Evolutionary conservation across 1,140 invertebrate genomes (phyloP).

Genomic region (Holotrichia oblita): DNA sequence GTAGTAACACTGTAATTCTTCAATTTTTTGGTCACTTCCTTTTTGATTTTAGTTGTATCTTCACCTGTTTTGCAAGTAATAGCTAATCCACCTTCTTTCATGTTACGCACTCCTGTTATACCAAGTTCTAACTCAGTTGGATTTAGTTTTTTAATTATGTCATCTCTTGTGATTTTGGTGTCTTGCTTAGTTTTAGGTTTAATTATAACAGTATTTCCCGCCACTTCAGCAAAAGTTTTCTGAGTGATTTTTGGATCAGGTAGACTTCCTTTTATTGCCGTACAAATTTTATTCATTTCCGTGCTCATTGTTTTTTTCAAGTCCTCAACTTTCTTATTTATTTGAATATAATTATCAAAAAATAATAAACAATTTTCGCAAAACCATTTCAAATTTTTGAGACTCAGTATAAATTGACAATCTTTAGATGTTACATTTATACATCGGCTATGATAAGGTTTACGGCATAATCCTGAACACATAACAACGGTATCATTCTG

Average conservation of each 20-base stretch:
- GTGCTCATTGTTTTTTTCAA: neutral
- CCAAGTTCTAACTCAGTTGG: neutral
- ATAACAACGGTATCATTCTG: neutral
- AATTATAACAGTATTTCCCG: neutral
- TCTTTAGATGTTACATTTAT: neutral
- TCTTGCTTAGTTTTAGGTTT: conserved; percentile 17
- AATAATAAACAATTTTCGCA: neutral
- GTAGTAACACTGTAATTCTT: neutral
- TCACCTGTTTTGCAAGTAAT: neutral
- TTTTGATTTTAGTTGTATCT: neutral
- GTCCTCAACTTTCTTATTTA: neutral
- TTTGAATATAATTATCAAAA: neutral
- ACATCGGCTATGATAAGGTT: neutral
- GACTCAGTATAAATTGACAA: neutral
- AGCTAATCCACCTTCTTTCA: neutral
- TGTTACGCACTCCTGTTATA: neutral
- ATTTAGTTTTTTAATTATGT: neutral
- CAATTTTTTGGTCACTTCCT: neutral
- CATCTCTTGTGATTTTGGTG: neutral
- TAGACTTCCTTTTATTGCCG: neutral
- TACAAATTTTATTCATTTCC: neutral
- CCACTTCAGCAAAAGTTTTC: neutral
- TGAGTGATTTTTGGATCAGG: neutral
- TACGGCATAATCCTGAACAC: neutral
- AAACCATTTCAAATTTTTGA: neutral